phyloP scores from a whole-genome alignment of 2,888 invertebrate species.

The Creontiades dilutus region DNA sequence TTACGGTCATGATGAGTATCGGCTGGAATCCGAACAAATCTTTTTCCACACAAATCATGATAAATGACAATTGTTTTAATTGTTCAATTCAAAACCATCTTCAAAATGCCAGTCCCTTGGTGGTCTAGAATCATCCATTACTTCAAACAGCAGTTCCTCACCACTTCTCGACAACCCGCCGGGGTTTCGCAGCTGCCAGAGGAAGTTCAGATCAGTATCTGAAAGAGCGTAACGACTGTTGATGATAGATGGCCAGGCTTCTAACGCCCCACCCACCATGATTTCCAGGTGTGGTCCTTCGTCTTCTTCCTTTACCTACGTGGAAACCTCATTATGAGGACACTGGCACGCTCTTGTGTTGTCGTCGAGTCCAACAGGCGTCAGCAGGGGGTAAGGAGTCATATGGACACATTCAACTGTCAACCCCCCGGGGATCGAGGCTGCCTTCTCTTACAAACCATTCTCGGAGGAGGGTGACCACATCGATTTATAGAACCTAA shows the following conservation, averaged over 20 bases:
- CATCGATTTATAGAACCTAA: conserved; percentile 65
- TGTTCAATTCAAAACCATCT: neutral
- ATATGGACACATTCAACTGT: conserved; percentile 65
- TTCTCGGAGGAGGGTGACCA: conserved; percentile 39
- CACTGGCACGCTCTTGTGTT: conserved; percentile 64
- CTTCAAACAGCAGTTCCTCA: neutral
- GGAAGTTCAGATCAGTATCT: conserved; percentile 50
- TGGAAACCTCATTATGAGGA: conserved; percentile 59
- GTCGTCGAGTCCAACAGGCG: conserved; percentile 54
- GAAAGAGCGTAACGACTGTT: conserved; percentile 59
- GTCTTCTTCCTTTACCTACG: conserved; percentile 24
- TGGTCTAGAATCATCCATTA: neutral
- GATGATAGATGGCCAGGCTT: conserved; percentile 58
- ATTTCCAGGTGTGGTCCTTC: conserved; percentile 69
- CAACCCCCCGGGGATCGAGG: conserved; percentile 43
- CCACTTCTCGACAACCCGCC: conserved; percentile 21
- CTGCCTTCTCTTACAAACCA: conserved; percentile 25
- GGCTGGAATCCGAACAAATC: too few relatives aligned
- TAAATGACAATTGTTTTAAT: too few relatives aligned
- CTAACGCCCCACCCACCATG: conserved; percentile 61
- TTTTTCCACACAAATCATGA: too few relatives aligned
- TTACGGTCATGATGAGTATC: too few relatives aligned
- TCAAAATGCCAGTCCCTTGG: neutral
- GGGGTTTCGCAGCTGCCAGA: conserved; percentile 40
- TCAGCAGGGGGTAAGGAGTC: conserved; percentile 52